Conservation (phyloP, 2,113 vertebrate species). For the Sinosuthora webbiana region DNA sequence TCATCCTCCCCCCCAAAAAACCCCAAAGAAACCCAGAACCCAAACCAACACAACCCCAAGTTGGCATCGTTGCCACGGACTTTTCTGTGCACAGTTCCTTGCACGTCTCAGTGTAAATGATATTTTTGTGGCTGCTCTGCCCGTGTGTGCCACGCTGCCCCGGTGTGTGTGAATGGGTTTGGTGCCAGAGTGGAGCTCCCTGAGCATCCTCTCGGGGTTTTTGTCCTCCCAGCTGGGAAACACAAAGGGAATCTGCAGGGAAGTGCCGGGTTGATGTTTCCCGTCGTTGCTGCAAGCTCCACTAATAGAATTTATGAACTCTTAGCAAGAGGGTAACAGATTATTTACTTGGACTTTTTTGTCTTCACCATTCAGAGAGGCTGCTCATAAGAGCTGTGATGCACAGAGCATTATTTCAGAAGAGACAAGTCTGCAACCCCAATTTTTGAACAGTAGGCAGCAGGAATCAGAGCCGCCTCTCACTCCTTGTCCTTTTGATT, state of each 20-base stretch:
- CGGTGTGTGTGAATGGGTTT: fast-evolving
- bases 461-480: neutral
- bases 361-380: neutral
- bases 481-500: neutral
- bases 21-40: neutral
- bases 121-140: neutral
- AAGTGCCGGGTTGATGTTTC: neutral
- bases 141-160: fast-evolving
- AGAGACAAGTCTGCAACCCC: neutral
- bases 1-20: neutral
- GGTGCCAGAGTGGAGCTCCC: fast-evolving
- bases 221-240: neutral
- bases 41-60: neutral
- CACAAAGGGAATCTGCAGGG: neutral
- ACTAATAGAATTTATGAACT: neutral
- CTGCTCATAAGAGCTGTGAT: neutral
- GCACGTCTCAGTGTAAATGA: neutral
- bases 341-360: neutral
- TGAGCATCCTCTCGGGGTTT: neutral
- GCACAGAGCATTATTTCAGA: neutral
- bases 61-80: neutral
- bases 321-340: neutral
- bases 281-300: neutral
- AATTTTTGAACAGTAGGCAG: neutral
- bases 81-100: neutral